These are phyloP conservation scores for Trididemnum nubilum DNA, from an alignment of 23 tunicate species.

Conservation along the genomic window DNA sequence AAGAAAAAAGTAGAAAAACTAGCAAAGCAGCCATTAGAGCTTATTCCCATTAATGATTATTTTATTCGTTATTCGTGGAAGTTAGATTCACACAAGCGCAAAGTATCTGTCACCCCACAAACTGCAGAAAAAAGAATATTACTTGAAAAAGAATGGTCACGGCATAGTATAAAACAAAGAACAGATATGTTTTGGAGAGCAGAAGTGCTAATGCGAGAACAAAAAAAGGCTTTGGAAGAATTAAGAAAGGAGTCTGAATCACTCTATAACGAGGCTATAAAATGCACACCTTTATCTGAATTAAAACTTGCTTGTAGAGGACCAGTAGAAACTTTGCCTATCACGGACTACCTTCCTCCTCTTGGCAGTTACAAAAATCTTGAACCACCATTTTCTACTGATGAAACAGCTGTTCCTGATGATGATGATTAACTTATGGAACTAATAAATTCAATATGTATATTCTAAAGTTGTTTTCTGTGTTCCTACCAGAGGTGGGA, in stretches of 20 bases:
- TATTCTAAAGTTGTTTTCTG: no score
- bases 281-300: slow-evolving; percentile 1
- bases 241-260: slow-evolving; percentile 43
- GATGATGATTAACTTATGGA: no score
- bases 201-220: slow-evolving; percentile 10
- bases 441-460: no score
- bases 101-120: slow-evolving; percentile 8
- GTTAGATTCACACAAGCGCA: slow-evolving; percentile 14
- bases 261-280: slow-evolving; percentile 55
- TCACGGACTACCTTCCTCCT: slow-evolving; percentile 49
- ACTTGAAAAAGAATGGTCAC: slow-evolving; percentile 72
- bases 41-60: slow-evolving; percentile 61
- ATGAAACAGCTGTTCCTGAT: slow-evolving; percentile 17
- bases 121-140: slow-evolving; percentile 31
- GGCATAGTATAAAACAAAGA: slow-evolving; percentile 11
- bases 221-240: slow-evolving; percentile 73
- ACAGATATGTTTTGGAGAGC: slow-evolving; percentile 10
- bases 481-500: no score
- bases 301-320: slow-evolving; percentile 50
- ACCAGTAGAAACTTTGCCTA: slow-evolving; percentile 72
- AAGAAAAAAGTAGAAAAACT: slow-evolving; percentile 46
- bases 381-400: slow-evolving; percentile 46
- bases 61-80: slow-evolving; percentile 58
- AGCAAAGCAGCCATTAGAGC: slow-evolving; percentile 35
- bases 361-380: slow-evolving; percentile 44